Evolutionary conservation across 2,113 vertebrate genomes (phyloP).

Genomic region (Vidua chalybeata): DNA sequence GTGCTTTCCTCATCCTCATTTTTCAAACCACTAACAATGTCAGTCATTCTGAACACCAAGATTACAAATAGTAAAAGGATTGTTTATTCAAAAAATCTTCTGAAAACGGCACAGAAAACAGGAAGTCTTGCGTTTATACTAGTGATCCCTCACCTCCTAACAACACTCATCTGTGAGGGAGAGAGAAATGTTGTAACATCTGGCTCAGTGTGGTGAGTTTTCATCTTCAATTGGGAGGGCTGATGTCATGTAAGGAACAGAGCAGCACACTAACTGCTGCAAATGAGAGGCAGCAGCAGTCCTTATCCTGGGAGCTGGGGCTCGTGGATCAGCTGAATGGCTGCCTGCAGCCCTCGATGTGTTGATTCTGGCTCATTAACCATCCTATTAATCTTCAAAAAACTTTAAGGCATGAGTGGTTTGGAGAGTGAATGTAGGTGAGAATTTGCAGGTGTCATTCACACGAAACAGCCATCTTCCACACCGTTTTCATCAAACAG

Average conservation of each 20-base stretch:
- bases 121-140: conserved; percentile 33
- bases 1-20: background rate
- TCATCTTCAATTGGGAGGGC: conserved; percentile 37
- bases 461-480: conserved; percentile 7
- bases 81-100: conserved; percentile 20
- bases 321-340: background rate
- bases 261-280: conserved; percentile 1
- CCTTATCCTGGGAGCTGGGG: conserved; percentile 14
- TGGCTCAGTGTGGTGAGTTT: conserved; percentile 39
- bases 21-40: background rate
- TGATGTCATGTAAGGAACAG: conserved; percentile 40
- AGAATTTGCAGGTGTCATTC: conserved; percentile 58
- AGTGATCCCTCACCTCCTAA: conserved; percentile 27
- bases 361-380: conserved; percentile 58
- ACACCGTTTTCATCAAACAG: background rate
- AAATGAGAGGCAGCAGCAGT: conserved; percentile 29
- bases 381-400: conserved; percentile 54
- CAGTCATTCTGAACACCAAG: background rate
- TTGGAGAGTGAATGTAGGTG: conserved; percentile 5
- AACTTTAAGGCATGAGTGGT: conserved; percentile 1
- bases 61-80: background rate
- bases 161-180: conserved; percentile 29
- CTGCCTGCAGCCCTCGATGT: conserved; percentile 22
- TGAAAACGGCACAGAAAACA: background rate
- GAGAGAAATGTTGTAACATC: conserved; percentile 38